Percentiles rank a stretch among this genome's conserved stretches.
These are phyloP conservation scores for Sinhomidia bicolor DNA, from an alignment of 2,888 invertebrate species.

Conservation along the genomic window DNA sequence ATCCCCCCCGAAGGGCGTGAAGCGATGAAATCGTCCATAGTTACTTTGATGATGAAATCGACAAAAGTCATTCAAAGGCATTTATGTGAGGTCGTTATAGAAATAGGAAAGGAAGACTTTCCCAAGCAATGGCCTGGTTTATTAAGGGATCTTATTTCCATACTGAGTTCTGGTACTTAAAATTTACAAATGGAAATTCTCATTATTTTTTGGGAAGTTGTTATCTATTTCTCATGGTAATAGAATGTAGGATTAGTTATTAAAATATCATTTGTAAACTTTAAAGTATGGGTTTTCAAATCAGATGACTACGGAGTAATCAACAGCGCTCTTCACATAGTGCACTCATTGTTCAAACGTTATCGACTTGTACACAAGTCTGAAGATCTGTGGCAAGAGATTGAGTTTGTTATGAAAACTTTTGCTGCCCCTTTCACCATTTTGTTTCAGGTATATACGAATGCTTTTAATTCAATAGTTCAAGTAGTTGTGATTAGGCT, in stretches of 20 bases:
- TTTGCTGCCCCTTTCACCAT: conserved; percentile 97
- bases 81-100: conserved; percentile 96
- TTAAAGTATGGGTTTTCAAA: not conserved
- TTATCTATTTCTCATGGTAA: too few species aligned
- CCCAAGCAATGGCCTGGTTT: conserved; percentile 98
- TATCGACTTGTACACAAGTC: conserved; percentile 98
- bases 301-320: conserved; percentile 95
- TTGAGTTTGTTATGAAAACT: conserved; percentile 96
- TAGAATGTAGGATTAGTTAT: too few species aligned
- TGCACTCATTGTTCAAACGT: conserved; percentile 97
- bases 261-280: too few species aligned
- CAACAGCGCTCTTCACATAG: conserved; percentile 96
- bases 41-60: conserved; percentile 95
- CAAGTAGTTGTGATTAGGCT: not conserved
- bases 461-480: not conserved
- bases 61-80: conserved; percentile 96
- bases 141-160: conserved; percentile 95
- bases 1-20: conserved; percentile 91
- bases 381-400: conserved; percentile 96
- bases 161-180: conserved; percentile 90
- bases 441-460: conserved; percentile 88
- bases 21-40: conserved; percentile 92
- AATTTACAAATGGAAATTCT: too few species aligned
- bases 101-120: conserved; percentile 98
- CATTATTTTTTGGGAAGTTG: too few species aligned